These are phyloP conservation scores for Melikaiella ostensackeni DNA, from an alignment of 2,888 invertebrate genomes.

Conservation along the genomic window DNA sequence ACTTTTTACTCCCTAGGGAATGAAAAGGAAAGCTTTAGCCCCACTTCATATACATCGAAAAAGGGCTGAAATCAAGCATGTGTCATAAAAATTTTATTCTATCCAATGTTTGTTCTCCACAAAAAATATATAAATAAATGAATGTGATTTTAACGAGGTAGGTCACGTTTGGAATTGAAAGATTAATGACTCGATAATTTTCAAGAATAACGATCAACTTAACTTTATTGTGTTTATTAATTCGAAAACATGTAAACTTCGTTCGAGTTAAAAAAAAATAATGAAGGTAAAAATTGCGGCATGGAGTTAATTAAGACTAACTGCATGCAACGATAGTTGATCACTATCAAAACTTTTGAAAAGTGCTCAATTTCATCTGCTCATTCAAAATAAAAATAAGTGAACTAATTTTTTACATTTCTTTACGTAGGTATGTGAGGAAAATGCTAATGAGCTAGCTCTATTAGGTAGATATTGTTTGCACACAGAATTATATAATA, in stretches of 20 bases:
- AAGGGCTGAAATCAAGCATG: no score
- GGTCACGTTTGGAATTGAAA: neutral
- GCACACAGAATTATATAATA: neutral
- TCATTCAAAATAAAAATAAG: neutral
- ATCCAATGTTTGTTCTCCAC: neutral
- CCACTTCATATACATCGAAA: no score
- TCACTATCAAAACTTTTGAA: neutral
- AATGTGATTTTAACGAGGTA: neutral
- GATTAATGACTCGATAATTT: slow-evolving; percentile 18
- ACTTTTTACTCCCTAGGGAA: no score
- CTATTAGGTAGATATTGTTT: neutral
- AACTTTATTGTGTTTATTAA: neutral
- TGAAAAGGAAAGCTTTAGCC: no score
- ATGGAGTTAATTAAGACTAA: neutral
- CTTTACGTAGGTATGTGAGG: neutral
- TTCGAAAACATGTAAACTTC: neutral
- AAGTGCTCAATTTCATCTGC: neutral
- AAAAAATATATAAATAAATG: no score
- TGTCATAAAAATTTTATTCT: no score
- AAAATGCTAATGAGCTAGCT: neutral
- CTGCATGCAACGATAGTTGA: neutral
- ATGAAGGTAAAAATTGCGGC: neutral
- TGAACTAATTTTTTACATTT: neutral
- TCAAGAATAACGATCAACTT: neutral
- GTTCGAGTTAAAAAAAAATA: neutral